phyloP scores from a whole-genome alignment of 2,113 vertebrate genomes.

The Leuciscus idus region DNA sequence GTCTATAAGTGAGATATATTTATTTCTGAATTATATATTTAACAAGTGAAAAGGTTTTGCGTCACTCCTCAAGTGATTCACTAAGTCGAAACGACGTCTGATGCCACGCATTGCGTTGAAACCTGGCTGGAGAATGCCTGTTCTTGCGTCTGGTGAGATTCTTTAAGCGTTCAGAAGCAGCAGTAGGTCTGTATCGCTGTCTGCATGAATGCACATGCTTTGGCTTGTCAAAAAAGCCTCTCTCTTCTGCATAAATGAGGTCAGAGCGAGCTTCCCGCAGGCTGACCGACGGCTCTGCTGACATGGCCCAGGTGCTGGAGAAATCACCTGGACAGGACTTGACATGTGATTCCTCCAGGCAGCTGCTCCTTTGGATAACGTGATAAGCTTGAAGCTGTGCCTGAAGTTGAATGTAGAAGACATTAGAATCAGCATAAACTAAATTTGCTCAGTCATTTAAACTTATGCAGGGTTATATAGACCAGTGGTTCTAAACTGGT shows the following conservation, averaged over 20 bases:
- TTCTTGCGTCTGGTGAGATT: not conserved
- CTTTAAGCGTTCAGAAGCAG: not conserved
- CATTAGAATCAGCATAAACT: not conserved
- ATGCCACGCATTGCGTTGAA: not conserved
- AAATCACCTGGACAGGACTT: constrained; percentile 18
- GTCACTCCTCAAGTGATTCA: not conserved
- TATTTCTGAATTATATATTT: not conserved
- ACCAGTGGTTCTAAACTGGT: not conserved
- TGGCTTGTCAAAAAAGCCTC: constrained; percentile 24
- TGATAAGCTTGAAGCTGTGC: not conserved
- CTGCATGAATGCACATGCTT: constrained; percentile 30
- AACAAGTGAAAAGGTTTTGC: not conserved
- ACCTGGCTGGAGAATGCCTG: not conserved
- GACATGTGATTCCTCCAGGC: constrained; percentile 9
- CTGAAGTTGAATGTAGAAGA: not conserved
- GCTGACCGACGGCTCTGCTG: not conserved
- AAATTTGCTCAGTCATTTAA: not conserved
- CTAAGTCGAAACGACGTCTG: not conserved
- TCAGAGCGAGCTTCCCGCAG: constrained; percentile 11
- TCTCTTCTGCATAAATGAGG: constrained; percentile 36
- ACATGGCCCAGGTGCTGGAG: constrained; percentile 35
- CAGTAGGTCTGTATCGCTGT: constrained; percentile 19
- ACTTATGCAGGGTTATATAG: not conserved
- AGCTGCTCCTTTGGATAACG: constrained; percentile 30
- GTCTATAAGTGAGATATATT: not conserved